phyloP scores from a whole-genome alignment of 2,113 vertebrate species.

The Gymnobelideus leadbeateri region DNA sequence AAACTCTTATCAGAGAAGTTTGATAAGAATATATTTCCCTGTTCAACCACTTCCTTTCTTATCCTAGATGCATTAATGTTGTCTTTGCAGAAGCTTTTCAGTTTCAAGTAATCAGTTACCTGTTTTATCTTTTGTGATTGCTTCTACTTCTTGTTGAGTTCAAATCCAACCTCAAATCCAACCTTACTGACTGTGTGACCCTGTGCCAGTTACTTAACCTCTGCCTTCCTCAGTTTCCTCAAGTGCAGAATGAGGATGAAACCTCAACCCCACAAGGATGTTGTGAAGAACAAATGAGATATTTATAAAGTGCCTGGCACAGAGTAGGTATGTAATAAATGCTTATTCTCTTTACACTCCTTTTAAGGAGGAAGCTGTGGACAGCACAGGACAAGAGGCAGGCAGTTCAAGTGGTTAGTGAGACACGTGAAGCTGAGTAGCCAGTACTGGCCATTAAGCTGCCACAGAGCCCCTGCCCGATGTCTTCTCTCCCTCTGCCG shows the following conservation, averaged over 20 bases:
- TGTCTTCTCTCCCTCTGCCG: neutral
- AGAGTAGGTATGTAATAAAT: neutral
- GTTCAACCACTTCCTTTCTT: neutral
- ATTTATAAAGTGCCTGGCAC: neutral
- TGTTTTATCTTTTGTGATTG: neutral
- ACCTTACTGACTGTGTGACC: neutral
- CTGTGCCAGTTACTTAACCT: neutral
- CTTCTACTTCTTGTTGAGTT: neutral
- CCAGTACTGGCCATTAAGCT: neutral
- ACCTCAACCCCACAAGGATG: neutral
- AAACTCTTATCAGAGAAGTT: neutral
- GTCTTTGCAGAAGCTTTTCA: neutral
- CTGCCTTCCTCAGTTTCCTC: neutral
- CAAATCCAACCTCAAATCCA: neutral
- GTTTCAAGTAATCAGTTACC: neutral
- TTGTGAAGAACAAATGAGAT: neutral
- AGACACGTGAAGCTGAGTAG: slow-evolving; percentile 5
- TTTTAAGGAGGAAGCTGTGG: slow-evolving; percentile 1
- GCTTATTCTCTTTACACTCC: neutral
- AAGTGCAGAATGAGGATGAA: neutral
- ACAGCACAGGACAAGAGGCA: neutral
- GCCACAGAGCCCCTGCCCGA: neutral
- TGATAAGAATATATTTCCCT: neutral
- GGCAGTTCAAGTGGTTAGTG: neutral
- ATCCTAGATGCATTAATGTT: neutral